Evolutionary conservation across 2,888 invertebrate genomes (phyloP).

Genomic region (Amphipyra tragopoginis): DNA sequence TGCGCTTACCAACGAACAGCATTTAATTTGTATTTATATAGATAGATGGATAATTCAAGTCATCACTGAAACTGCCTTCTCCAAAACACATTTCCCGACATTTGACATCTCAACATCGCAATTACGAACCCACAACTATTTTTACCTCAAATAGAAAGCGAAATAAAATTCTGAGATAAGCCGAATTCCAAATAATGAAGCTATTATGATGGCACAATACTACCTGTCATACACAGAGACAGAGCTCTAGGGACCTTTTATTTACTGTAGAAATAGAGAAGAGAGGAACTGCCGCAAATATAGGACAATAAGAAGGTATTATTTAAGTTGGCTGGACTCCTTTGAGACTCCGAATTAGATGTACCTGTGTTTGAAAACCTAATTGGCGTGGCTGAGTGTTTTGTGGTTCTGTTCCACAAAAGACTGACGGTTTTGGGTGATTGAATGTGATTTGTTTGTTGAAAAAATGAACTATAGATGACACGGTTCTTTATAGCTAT

Average conservation of each 20-base stretch:
- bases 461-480: background rate
- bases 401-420: conserved; percentile 22
- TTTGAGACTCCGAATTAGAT: conserved; percentile 27
- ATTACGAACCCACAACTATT: conserved; percentile 11
- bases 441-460: background rate
- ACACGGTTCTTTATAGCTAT: too few relatives aligned
- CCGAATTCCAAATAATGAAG: conserved; percentile 40
- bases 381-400: conserved; percentile 26
- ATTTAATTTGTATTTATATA: too few relatives aligned
- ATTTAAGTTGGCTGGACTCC: conserved; percentile 40
- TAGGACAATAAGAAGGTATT: conserved; percentile 37
- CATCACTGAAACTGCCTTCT: too few relatives aligned
- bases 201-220: conserved; percentile 49
- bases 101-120: background rate
- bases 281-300: conserved; percentile 30
- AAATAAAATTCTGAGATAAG: conserved; percentile 41
- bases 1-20: too few relatives aligned
- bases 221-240: conserved; percentile 42
- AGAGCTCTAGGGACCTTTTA: conserved; percentile 36
- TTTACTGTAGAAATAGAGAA: conserved; percentile 47
- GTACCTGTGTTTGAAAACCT: conserved; percentile 34
- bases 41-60: too few relatives aligned
- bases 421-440: conserved; percentile 8
- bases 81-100: background rate
- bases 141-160: conserved; percentile 16